A percentile compares a stretch with the other conserved stretches of the same genome.
These are phyloP conservation scores for Acyrthosiphon pisum DNA, from an alignment of 1,140 invertebrate genomes.

Conservation along the genomic window DNA sequence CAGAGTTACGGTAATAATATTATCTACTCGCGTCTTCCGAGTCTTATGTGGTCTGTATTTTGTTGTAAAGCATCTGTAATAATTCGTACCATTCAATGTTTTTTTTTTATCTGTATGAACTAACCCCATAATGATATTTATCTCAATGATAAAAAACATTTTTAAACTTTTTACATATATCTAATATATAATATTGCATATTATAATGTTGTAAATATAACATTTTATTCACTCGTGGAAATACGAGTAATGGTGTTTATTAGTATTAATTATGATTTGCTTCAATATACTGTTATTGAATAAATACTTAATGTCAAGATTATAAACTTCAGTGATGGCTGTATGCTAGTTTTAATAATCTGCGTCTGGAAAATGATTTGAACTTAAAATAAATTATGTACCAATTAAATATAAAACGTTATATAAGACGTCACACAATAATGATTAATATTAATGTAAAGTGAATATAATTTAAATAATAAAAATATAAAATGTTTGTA, in stretches of 20 bases:
- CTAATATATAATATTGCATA: background rate
- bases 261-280: background rate
- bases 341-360: background rate
- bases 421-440: background rate
- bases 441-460: background rate
- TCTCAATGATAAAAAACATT: too few species aligned
- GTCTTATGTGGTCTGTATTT: too few species aligned
- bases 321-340: background rate
- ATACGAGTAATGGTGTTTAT: too few species aligned
- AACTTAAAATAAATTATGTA: slow-evolving; percentile 2
- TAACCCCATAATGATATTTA: too few species aligned
- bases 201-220: too few species aligned
- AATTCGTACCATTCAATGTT: background rate
- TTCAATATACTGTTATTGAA: background rate
- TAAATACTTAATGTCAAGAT: background rate
- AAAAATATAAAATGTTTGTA: background rate
- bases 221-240: too few species aligned
- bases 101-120: too few species aligned
- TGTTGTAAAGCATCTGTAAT: too few species aligned
- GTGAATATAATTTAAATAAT: background rate
- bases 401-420: slow-evolving; percentile 1
- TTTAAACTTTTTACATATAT: too few species aligned
- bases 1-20: background rate
- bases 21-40: background rate
- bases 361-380: background rate